These are phyloP conservation scores for Glyptemys insculpta DNA, from an alignment of 2,797 vertebrate species.

Conservation along the genomic window DNA sequence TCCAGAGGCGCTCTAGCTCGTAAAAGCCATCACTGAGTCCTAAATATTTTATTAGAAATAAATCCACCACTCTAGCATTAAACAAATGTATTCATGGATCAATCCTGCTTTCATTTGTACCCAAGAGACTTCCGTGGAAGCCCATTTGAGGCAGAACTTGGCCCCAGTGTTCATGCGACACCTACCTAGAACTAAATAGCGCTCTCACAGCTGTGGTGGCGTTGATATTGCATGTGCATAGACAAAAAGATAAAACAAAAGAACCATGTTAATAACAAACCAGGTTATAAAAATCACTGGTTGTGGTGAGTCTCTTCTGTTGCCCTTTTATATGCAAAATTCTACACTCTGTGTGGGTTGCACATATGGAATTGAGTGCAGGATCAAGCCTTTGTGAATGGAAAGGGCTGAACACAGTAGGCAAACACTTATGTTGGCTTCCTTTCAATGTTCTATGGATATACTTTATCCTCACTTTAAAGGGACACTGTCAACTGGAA, in stretches of 20 bases:
- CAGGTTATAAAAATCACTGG: not conserved
- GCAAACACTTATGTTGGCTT: not conserved
- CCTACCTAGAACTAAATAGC: not conserved
- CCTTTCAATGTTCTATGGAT: not conserved
- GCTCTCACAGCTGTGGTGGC: not conserved
- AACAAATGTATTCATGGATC: not conserved
- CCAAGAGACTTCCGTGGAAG: not conserved
- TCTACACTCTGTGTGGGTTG: not conserved
- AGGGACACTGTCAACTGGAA: not conserved
- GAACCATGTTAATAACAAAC: not conserved
- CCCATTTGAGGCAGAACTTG: not conserved
- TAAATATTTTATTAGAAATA: not conserved
- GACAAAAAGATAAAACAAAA: not conserved
- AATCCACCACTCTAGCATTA: not conserved
- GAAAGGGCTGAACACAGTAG: not conserved
- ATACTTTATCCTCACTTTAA: not conserved
- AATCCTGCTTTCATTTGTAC: not conserved
- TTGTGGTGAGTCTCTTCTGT: not conserved
- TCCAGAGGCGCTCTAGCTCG: not conserved
- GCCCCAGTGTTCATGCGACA: not conserved
- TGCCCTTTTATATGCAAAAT: not conserved
- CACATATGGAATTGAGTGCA: not conserved
- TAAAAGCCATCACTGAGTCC: not conserved
- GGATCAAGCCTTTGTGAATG: not conserved
- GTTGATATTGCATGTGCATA: not conserved